Conservation (phyloP, 92 coral and sea anemone species). For the Palythoa grandis region DNA sequence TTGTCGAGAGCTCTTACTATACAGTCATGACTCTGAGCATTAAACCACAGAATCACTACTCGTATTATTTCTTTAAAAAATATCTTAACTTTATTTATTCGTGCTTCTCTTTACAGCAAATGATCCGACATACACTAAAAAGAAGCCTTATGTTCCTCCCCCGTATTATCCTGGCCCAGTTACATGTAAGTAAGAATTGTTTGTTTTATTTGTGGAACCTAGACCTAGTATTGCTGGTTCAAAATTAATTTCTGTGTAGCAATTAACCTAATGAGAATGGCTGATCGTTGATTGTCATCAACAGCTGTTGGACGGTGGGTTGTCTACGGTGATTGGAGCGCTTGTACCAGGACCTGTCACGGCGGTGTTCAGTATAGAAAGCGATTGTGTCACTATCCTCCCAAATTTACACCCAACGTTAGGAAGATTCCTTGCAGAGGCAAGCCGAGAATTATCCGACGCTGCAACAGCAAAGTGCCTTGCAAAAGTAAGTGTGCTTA, state of each 20-base stretch:
- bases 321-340: conserved; percentile 24
- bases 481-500: conserved; percentile 5
- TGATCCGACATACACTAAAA: neutral
- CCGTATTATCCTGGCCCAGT: neutral
- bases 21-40: too few relatives aligned
- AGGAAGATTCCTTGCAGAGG: conserved; percentile 26
- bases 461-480: conserved; percentile 14
- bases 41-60: too few relatives aligned
- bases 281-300: neutral
- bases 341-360: conserved; percentile 25
- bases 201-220: neutral
- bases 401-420: neutral
- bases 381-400: conserved; percentile 32
- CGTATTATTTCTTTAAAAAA: too few relatives aligned
- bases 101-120: neutral
- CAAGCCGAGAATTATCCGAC: neutral
- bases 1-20: too few relatives aligned
- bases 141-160: neutral
- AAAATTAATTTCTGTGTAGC: too few relatives aligned
- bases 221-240: too few relatives aligned
- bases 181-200: neutral
- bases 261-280: neutral
- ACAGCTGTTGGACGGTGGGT: conserved; percentile 32
- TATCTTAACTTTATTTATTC: too few relatives aligned
- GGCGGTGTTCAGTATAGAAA: conserved; percentile 26